Evolutionary conservation across 2,113 vertebrate genomes (phyloP).

Genomic region (Eubucco bourcierii): DNA sequence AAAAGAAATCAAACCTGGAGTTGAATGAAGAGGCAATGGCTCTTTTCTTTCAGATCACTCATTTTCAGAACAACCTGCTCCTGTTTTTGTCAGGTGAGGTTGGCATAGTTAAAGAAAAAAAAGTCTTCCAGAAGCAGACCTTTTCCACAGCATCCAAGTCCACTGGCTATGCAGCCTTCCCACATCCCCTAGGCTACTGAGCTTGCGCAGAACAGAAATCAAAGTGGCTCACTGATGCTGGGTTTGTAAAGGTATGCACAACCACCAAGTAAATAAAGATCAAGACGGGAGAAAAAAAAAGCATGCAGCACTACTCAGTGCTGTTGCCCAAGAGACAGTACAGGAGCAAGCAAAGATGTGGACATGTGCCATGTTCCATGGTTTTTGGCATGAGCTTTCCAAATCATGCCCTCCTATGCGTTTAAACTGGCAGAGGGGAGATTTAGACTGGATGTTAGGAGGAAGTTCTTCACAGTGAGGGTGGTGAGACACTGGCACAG

Average conservation of each 20-base stretch:
- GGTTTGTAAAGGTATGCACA: not conserved
- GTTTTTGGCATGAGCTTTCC: not conserved
- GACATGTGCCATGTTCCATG: not conserved
- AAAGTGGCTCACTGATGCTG: rapidly evolving
- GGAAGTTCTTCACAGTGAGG: too few species aligned
- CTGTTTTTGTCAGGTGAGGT: not conserved
- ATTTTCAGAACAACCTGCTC: not conserved
- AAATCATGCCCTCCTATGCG: not conserved
- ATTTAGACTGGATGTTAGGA: too few species aligned
- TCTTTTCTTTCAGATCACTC: not conserved
- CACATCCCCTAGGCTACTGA: not conserved
- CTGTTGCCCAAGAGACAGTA: not conserved
- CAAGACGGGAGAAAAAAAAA: not conserved
- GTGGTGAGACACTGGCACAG: too few species aligned
- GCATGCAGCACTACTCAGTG: not conserved
- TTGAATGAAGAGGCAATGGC: not conserved
- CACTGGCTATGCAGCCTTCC: not conserved
- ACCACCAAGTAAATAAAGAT: not conserved
- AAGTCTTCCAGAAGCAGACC: not conserved
- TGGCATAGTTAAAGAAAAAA: not conserved
- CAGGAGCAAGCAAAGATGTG: not conserved
- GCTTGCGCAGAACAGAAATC: not conserved
- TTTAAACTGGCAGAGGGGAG: too few species aligned
- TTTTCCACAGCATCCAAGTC: not conserved
- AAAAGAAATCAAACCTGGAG: not conserved